A percentile compares a stretch with the other conserved stretches of the same genome.
These are phyloP conservation scores for Astyanax mexicanus DNA, from an alignment of 2,797 vertebrate genomes.

Conservation along the genomic window DNA sequence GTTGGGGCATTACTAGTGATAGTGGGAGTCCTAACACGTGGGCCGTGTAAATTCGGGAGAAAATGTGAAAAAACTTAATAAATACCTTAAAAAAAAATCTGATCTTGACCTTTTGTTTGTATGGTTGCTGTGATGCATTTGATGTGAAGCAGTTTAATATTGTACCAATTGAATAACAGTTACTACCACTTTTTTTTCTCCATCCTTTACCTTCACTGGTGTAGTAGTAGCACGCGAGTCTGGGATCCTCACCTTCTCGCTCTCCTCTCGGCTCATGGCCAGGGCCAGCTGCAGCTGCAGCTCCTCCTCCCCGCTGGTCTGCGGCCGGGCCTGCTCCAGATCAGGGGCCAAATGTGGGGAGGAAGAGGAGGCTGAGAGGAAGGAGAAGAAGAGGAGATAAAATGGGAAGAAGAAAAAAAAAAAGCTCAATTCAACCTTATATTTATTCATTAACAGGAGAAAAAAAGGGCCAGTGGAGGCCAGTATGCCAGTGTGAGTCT, in stretches of 20 bases:
- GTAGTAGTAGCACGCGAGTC: background rate
- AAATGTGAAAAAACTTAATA: too few species aligned
- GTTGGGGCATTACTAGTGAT: too few species aligned
- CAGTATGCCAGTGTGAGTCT: conserved; percentile 52
- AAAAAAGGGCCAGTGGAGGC: conserved; percentile 14
- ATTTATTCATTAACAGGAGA: conserved; percentile 6
- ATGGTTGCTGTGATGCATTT: background rate
- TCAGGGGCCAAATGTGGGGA: conserved; percentile 86
- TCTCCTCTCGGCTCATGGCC: conserved; percentile 97
- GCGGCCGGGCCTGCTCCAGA: conserved; percentile 91
- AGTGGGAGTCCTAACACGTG: too few species aligned
- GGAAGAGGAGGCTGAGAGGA: conserved; percentile 79
- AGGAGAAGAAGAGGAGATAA: conserved; percentile 56
- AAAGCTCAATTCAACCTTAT: conserved; percentile 28
- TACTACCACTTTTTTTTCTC: background rate
- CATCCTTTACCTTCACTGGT: background rate
- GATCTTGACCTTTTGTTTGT: too few species aligned
- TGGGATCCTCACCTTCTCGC: conserved; percentile 86
- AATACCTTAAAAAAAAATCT: too few species aligned
- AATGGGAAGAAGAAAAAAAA: conserved; percentile 32
- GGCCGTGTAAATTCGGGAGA: too few species aligned
- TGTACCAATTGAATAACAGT: too few species aligned
- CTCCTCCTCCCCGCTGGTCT: conserved; percentile 93
- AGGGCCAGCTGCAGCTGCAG: conserved; percentile 94
- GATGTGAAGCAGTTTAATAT: too few species aligned